Percentiles rank a stretch among this genome's conserved stretches.
phyloP scores from a whole-genome alignment of 2,888 invertebrate species.

The Euclidia mi region DNA sequence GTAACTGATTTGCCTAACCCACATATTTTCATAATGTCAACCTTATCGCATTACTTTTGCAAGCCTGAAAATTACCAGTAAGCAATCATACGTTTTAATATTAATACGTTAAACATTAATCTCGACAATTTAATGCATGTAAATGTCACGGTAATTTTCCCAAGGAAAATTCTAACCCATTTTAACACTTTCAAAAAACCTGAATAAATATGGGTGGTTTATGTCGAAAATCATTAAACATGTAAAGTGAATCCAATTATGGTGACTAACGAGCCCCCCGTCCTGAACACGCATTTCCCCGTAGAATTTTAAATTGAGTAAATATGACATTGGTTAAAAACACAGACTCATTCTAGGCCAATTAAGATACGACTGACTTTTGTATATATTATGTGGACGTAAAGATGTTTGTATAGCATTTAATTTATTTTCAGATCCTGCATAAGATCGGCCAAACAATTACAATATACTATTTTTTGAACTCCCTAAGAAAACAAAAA shows the following conservation, averaged over 20 bases:
- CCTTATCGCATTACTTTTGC: no score
- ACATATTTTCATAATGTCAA: no score
- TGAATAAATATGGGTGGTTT: constrained; percentile 13
- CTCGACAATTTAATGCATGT: constrained; percentile 3
- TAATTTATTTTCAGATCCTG: no score
- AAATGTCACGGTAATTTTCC: constrained; percentile 15
- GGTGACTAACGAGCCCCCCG: constrained; percentile 68
- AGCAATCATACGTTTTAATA: no score
- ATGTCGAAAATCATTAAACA: constrained; percentile 45
- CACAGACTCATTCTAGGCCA: constrained; percentile 25
- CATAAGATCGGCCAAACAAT: no score
- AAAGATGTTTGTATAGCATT: no score
- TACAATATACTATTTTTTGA: no score
- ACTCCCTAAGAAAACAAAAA: no score
- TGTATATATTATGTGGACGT: not conserved
- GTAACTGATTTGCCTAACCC: no score
- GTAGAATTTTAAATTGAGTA: constrained; percentile 68
- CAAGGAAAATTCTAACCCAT: constrained; percentile 9
- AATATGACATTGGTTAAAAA: constrained; percentile 58
- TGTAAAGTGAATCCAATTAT: constrained; percentile 56
- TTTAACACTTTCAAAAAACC: constrained; percentile 16
- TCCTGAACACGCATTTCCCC: constrained; percentile 67
- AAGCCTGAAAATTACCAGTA: no score
- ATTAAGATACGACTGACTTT: constrained; percentile 21
- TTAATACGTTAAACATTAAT: not conserved